Percentiles rank a stretch among this genome's conserved stretches.
Evolutionary conservation across 2,888 invertebrate genomes (phyloP).

Genomic region (Perithous albicinctus): DNA sequence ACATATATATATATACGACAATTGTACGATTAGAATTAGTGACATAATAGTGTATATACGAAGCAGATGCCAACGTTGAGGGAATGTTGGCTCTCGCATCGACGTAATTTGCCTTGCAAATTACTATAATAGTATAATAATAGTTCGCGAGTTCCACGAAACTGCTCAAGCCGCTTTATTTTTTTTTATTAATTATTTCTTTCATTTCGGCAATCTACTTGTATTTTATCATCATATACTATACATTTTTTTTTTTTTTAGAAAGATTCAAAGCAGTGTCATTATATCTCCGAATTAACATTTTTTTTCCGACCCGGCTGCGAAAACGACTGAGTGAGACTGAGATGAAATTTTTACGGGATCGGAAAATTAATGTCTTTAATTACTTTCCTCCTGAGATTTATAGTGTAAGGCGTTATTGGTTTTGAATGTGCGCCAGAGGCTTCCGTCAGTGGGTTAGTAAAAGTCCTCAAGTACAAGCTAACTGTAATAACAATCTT

Average conservation of each 20-base stretch:
- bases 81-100: not conserved
- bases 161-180: constrained; percentile 46
- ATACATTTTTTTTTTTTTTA: not conserved
- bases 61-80: not conserved
- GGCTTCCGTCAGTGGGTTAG: constrained; percentile 12
- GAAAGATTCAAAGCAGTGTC: constrained; percentile 21
- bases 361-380: constrained; percentile 1
- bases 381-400: constrained; percentile 1
- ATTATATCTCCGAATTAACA: constrained; percentile 5
- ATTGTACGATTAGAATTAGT: constrained; percentile 33
- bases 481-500: constrained; percentile 10
- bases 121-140: constrained; percentile 7
- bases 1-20: constrained; percentile 43
- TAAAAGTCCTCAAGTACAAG: not conserved
- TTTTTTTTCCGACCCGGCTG: constrained; percentile 8
- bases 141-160: constrained; percentile 3
- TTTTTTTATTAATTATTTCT: not conserved
- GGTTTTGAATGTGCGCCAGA: constrained; percentile 11
- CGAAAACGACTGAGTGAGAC: constrained; percentile 43
- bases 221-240: not conserved
- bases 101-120: constrained; percentile 8
- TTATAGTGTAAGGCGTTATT: constrained; percentile 1
- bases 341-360: constrained; percentile 23
- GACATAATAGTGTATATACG: constrained; percentile 34
- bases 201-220: constrained; percentile 13